Evolutionary conservation across 2,113 vertebrate genomes (phyloP).

Genomic region (Bos indicus): DNA sequence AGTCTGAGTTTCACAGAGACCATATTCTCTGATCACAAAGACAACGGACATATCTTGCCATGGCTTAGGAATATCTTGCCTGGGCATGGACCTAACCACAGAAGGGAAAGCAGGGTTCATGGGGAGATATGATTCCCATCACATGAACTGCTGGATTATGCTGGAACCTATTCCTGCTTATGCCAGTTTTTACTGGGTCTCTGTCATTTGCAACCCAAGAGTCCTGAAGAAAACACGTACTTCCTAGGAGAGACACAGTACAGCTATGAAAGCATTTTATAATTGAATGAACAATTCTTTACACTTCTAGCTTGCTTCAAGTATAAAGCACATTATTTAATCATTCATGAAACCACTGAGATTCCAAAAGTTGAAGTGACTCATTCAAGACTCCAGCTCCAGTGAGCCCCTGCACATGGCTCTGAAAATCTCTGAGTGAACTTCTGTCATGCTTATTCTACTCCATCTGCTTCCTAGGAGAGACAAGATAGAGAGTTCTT

Average conservation of each 20-base stretch:
- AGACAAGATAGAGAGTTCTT: not conserved
- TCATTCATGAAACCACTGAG: not conserved
- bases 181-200: not conserved
- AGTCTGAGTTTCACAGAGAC: not conserved
- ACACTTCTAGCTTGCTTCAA: not conserved
- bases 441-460: not conserved
- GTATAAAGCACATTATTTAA: not conserved
- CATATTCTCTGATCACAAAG: not conserved
- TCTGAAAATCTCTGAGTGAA: not conserved
- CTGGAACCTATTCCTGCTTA: not conserved
- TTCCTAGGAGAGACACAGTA: not conserved
- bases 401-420: not conserved
- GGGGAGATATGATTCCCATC: not conserved
- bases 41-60: not conserved
- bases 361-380: not conserved
- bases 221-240: not conserved
- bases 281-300: not conserved
- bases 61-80: not conserved
- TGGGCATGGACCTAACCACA: not conserved
- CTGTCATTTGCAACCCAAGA: not conserved
- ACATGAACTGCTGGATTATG: not conserved
- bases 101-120: not conserved
- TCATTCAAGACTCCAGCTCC: not conserved
- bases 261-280: not conserved
- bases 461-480: not conserved